phyloP scores from a whole-genome alignment of 2,888 invertebrate genomes.

The Nycteola revayana region DNA sequence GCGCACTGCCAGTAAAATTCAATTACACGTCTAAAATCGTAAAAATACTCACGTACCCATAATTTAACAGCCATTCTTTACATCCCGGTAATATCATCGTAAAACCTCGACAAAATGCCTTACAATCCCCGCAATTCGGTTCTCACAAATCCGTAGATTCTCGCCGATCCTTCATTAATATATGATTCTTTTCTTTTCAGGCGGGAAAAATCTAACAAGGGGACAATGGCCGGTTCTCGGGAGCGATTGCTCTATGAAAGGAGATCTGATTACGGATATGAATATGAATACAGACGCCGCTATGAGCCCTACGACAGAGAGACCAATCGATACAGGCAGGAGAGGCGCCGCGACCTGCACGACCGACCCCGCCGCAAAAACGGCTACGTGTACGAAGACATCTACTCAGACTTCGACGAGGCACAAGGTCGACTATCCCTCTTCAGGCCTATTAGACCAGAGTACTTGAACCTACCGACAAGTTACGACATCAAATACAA shows the following conservation, averaged over 20 bases:
- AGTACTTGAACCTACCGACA: constrained; percentile 69
- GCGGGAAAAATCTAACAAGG: constrained; percentile 48
- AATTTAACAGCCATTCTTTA: constrained; percentile 22
- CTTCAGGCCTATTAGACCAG: constrained; percentile 75
- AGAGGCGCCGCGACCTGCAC: constrained; percentile 33
- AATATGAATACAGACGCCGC: constrained; percentile 50
- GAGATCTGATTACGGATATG: constrained; percentile 55
- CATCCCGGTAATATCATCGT: constrained; percentile 20
- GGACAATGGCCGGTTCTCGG: constrained; percentile 70
- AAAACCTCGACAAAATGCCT: constrained; percentile 18
- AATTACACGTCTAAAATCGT: not conserved
- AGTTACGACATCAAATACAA: constrained; percentile 69
- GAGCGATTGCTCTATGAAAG: constrained; percentile 69
- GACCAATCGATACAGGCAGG: constrained; percentile 44
- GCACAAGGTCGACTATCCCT: constrained; percentile 72
- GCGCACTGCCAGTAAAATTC: not conserved
- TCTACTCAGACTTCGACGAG: constrained; percentile 76
- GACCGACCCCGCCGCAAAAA: constrained; percentile 63
- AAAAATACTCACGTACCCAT: constrained; percentile 1
- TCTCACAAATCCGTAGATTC: constrained; percentile 33
- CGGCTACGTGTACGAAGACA: constrained; percentile 76
- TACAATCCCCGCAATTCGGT: constrained; percentile 14
- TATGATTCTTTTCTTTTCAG: constrained; percentile 50
- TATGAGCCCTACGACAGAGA: constrained; percentile 42
- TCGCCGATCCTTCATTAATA: constrained; percentile 40